A percentile compares a stretch with the other conserved stretches of the same genome.
phyloP scores from a whole-genome alignment of 2,797 vertebrate genomes.

The Anas acuta region DNA sequence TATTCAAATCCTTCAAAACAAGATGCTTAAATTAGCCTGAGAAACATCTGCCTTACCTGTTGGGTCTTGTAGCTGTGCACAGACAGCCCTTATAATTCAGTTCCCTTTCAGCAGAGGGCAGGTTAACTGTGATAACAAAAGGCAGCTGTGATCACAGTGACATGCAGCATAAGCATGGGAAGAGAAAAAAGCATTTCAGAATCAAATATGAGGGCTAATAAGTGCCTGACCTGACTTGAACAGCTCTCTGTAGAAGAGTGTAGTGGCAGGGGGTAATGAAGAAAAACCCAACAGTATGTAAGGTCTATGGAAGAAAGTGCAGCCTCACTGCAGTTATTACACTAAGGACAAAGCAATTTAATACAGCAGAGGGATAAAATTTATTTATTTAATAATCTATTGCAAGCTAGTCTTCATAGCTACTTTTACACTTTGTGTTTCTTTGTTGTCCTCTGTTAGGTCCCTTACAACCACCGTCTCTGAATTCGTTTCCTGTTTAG shows the following conservation, averaged over 20 bases:
- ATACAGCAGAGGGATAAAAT: background rate
- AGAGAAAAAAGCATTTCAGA: background rate
- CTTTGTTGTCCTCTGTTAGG: background rate
- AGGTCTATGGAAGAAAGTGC: background rate
- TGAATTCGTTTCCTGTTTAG: background rate
- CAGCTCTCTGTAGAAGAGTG: background rate
- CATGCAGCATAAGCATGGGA: background rate
- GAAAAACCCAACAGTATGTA: background rate
- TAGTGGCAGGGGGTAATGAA: background rate
- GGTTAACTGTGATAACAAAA: background rate
- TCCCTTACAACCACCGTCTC: rapidly evolving
- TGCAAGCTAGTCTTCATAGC: background rate
- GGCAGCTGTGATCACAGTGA: background rate
- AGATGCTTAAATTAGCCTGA: background rate
- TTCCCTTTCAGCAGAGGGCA: background rate
- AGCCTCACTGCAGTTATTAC: background rate
- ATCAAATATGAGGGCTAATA: background rate
- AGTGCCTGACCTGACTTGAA: background rate
- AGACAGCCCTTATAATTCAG: background rate
- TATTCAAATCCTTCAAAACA: background rate
- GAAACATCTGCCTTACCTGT: background rate
- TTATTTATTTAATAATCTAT: background rate
- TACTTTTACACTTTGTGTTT: background rate
- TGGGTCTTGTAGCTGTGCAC: background rate
- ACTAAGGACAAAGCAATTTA: background rate